Conservation (phyloP, 2,888 invertebrate species). For the Nemotelus pantherinus region DNA sequence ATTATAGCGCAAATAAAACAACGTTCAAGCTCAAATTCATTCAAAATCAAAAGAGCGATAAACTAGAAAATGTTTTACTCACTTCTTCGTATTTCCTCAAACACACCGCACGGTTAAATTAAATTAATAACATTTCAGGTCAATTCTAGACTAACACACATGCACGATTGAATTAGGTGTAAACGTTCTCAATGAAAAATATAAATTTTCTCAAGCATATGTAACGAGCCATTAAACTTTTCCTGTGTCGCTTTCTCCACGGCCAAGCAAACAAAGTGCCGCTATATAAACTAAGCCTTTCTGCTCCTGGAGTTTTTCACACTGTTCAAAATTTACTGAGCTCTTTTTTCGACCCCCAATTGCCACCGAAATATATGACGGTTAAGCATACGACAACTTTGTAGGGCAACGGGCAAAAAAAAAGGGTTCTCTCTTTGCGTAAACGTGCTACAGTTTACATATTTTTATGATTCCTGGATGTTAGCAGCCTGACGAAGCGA, state of each 20-base stretch:
- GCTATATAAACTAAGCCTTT: background rate
- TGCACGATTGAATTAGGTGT: constrained; percentile 29
- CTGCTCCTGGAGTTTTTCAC: background rate
- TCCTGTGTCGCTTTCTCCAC: background rate
- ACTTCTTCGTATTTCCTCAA: too few species aligned
- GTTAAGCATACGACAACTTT: too few species aligned
- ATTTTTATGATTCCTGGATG: background rate
- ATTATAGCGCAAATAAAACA: too few species aligned
- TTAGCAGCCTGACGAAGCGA: background rate
- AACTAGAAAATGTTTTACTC: too few species aligned
- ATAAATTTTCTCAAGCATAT: constrained; percentile 17
- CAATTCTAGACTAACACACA: background rate
- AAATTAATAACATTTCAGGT: constrained; percentile 14
- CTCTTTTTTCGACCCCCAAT: background rate
- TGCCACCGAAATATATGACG: background rate
- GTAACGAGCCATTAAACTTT: constrained; percentile 26
- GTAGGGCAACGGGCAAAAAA: too few species aligned
- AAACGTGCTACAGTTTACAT: constrained; percentile 7
- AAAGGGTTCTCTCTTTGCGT: too few species aligned
- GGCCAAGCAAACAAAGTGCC: too few species aligned
- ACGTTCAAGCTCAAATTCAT: too few species aligned
- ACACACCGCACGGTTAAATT: background rate
- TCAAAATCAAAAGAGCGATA: too few species aligned
- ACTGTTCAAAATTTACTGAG: constrained; percentile 20
- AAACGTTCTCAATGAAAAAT: constrained; percentile 12